phyloP scores from a whole-genome alignment of 2,797 vertebrate species.

The Tangara arthus region DNA sequence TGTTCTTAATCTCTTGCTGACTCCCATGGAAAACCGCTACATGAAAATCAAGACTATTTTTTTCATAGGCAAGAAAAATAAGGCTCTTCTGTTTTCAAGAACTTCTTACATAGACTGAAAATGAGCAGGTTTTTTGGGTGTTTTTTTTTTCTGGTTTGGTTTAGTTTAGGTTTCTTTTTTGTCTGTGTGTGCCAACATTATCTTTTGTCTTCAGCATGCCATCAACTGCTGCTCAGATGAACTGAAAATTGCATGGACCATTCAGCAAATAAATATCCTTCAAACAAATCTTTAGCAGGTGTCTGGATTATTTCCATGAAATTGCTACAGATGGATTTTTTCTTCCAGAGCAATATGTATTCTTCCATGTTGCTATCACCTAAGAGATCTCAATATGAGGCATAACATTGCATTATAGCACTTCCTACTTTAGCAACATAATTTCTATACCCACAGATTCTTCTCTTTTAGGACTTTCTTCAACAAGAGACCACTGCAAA shows the following conservation, averaged over 20 bases:
- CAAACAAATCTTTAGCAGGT: background rate
- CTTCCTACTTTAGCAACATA: background rate
- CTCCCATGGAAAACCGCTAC: background rate
- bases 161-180: background rate
- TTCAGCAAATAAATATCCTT: background rate
- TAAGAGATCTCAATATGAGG: background rate
- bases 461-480: background rate
- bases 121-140: background rate
- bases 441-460: background rate
- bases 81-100: background rate
- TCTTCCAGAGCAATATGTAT: background rate
- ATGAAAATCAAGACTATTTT: background rate
- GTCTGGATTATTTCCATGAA: background rate
- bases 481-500: background rate
- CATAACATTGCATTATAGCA: background rate
- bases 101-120: background rate
- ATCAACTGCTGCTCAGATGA: background rate
- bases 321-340: background rate
- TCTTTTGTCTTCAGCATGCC: background rate
- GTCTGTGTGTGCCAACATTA: background rate
- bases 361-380: background rate
- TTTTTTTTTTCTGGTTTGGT: background rate
- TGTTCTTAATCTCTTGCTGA: background rate
- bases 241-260: background rate
- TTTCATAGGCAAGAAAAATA: background rate